Conservation (phyloP, 2,797 vertebrate species). For the Cossypha heuglini region DNA sequence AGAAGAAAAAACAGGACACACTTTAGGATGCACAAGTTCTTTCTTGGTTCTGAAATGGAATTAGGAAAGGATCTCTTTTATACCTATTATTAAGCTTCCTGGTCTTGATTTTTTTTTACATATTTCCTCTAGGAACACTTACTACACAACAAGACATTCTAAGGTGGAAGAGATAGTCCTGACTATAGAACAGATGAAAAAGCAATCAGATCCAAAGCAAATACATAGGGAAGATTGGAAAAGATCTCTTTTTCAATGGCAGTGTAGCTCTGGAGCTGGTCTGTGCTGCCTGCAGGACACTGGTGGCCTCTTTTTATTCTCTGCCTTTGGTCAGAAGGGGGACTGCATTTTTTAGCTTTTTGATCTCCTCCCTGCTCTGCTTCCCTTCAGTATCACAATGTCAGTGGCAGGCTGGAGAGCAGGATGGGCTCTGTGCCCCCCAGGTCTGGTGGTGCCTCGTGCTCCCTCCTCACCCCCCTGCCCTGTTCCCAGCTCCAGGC, state of each 20-base stretch:
- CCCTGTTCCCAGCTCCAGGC: rapidly evolving
- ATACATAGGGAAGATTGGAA: background rate
- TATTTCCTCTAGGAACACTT: background rate
- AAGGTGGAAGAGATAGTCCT: background rate
- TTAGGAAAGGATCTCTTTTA: background rate
- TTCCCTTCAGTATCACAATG: background rate
- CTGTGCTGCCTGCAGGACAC: background rate
- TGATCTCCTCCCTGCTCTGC: background rate
- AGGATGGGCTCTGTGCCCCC: background rate
- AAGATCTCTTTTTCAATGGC: background rate
- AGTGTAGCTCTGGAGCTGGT: background rate
- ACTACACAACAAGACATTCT: background rate
- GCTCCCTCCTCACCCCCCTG: rapidly evolving
- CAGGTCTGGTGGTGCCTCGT: rapidly evolving
- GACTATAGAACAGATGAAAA: background rate
- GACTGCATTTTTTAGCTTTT: background rate
- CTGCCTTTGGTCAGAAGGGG: background rate
- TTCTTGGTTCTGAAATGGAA: background rate
- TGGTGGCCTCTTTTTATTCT: background rate
- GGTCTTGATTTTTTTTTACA: background rate
- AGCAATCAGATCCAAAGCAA: background rate
- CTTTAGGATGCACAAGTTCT: background rate
- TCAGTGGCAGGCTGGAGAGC: background rate
- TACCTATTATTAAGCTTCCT: background rate
- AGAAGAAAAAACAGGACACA: background rate